Conservation (phyloP, 2,888 invertebrate species). For the Troglohyphantes excavatus region DNA sequence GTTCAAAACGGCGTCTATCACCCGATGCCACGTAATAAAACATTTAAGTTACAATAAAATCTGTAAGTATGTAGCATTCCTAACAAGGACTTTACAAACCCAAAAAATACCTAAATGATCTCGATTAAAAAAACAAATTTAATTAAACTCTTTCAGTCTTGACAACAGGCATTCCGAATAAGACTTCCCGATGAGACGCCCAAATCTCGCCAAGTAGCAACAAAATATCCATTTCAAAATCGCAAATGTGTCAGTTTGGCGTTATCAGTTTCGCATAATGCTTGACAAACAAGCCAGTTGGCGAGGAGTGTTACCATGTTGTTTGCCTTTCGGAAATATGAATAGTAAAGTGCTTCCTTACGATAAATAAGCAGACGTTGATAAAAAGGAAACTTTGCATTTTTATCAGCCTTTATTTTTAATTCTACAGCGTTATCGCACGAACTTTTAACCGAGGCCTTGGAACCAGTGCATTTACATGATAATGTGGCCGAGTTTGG, state of each 20-base stretch:
- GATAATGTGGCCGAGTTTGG: neutral
- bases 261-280: neutral
- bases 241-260: neutral
- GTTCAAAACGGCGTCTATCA: no score
- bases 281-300: neutral
- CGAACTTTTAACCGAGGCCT: neutral
- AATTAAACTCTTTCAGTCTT: no score
- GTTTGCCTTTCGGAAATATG: neutral
- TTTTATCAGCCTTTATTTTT: neutral
- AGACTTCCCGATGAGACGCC: no score
- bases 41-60: no score
- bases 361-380: neutral
- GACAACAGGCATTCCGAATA: no score
- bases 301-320: neutral
- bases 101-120: no score
- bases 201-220: neutral
- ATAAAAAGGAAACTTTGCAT: constrained; percentile 1
- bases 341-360: constrained; percentile 1
- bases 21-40: no score
- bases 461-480: neutral
- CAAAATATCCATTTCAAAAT: neutral
- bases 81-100: no score
- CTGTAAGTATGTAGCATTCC: no score
- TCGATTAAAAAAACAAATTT: no score
- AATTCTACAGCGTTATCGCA: neutral